Conservation (phyloP, 1,140 invertebrate species). For the Orius insidiosus region DNA sequence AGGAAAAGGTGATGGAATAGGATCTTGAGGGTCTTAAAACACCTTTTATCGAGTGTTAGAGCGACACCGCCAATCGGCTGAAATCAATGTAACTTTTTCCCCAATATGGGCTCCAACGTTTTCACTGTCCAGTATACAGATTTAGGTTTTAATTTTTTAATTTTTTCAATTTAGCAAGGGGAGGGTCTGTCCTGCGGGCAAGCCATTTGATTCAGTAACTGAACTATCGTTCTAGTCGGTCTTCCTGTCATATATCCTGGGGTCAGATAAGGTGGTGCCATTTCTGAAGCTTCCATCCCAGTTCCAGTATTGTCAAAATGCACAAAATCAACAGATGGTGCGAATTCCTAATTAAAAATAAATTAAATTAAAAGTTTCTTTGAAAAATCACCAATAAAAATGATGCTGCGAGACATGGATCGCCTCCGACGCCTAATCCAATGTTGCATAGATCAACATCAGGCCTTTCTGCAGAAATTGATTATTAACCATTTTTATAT, state of each 20-base stretch:
- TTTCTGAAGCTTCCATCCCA: constrained; percentile 29
- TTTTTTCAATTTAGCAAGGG: too few species aligned
- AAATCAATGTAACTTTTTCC: too few species aligned
- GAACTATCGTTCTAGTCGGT: constrained; percentile 60
- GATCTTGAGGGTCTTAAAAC: too few species aligned
- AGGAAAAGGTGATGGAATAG: too few species aligned
- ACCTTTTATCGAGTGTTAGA: too few species aligned
- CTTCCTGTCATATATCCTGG: constrained; percentile 56
- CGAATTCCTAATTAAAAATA: constrained; percentile 55
- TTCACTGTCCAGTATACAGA: too few species aligned
- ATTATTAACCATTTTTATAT: too few species aligned
- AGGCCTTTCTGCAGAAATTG: constrained; percentile 25
- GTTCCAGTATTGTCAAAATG: constrained; percentile 77
- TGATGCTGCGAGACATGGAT: constrained; percentile 35
- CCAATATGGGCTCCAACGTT: too few species aligned
- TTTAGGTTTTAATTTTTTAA: too few species aligned
- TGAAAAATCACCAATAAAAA: constrained; percentile 26
- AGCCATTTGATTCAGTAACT: constrained; percentile 27
- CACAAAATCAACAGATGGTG: constrained; percentile 55
- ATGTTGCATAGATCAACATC: constrained; percentile 37
- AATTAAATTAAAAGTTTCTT: constrained; percentile 1
- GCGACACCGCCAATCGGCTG: too few species aligned
- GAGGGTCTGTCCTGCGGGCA: constrained; percentile 7
- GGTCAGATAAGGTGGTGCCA: constrained; percentile 40
- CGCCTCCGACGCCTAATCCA: constrained; percentile 25